Evolutionary conservation across 2,113 vertebrate genomes (phyloP), one percentile per base, ranked within the genome.

Genomic region (Xiphorhynchus elegans): DNA sequence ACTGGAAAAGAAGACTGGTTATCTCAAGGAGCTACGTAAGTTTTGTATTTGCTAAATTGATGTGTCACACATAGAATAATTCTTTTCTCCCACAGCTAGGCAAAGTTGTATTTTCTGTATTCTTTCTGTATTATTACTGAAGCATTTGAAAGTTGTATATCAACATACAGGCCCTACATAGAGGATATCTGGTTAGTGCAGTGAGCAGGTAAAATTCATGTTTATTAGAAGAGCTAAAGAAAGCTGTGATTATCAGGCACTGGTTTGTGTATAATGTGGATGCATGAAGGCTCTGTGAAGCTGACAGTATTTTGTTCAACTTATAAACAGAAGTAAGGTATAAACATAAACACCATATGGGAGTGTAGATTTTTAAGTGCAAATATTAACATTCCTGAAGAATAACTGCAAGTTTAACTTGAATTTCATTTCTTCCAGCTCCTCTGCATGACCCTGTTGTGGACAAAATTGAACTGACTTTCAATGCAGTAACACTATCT

Each of bases 11-110:
- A 97, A 82, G 78, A 81, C 74, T 28, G 97, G 97, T 58, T 98
- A 97, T 74, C 84, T 96, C 42, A 64, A 46, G 40, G 98, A 98
- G 77, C 52, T 93, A 20, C 89, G 97, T 98, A 97, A 97, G 96
- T 86, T 78, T 5, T 47, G 11, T 40, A 33, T 76, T 67, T 87
- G n/a, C 44, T 90, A 28, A 86, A 81, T 84, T 70, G 9, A 31
- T n/a, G 25, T 91, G 42, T 73, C 35, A 55, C n/a, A 55, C 68
- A 64, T 4, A 70, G 67, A 83, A 46, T 28, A 73, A 88, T 72
- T 78, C 7, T 8, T 42, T 66, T 29, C 24, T 73, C 9, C n/a
- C 46, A 11, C 14, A 50, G 6, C 24, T 37, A 49, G 12, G 21
- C 72, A 50, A 58, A 93, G 28, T 9, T 24, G 2, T 58, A 17